Evolutionary conservation across 2,888 invertebrate genomes (phyloP).

Genomic region (Branchellion lobata): DNA sequence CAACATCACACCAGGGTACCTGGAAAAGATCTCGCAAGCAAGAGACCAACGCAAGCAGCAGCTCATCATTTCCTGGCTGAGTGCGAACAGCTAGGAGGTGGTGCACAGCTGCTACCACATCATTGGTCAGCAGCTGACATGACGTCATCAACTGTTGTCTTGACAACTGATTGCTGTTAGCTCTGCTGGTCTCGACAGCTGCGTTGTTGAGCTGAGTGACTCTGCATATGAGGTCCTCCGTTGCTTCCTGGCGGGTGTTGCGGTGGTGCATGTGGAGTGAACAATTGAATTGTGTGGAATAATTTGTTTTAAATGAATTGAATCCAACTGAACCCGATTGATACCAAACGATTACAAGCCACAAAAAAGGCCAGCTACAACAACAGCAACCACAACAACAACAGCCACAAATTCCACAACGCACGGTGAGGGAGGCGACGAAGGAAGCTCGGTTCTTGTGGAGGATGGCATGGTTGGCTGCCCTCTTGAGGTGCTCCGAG

Average conservation of each 20-base stretch:
- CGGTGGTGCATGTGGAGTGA: constrained; percentile 58
- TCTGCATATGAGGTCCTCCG: constrained; percentile 66
- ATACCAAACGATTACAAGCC: too few relatives aligned
- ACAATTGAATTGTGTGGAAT: background rate
- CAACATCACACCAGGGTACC: constrained; percentile 61
- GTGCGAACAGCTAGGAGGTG: constrained; percentile 72
- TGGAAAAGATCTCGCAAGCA: constrained; percentile 81
- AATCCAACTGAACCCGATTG: too few relatives aligned
- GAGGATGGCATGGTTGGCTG: constrained; percentile 76
- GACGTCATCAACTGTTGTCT: constrained; percentile 76
- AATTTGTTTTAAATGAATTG: too few relatives aligned
- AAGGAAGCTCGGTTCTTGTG: constrained; percentile 4
- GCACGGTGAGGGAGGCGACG: background rate
- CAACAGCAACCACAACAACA: too few relatives aligned
- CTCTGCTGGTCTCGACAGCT: constrained; percentile 78
- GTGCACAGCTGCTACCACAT: constrained; percentile 78
- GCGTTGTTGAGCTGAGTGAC: constrained; percentile 85
- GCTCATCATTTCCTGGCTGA: constrained; percentile 73
- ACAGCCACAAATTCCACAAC: too few relatives aligned
- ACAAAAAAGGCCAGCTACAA: too few relatives aligned
- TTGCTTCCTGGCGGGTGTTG: constrained; percentile 82
- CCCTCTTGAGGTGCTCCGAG: constrained; percentile 85
- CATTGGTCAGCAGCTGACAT: constrained; percentile 73
- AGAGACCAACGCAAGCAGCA: constrained; percentile 78
- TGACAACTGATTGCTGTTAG: constrained; percentile 67